A percentile compares a stretch with the other conserved stretches of the same genome.
phyloP scores from a whole-genome alignment of 2,113 vertebrate species.

The Sylvilagus bachmani region DNA sequence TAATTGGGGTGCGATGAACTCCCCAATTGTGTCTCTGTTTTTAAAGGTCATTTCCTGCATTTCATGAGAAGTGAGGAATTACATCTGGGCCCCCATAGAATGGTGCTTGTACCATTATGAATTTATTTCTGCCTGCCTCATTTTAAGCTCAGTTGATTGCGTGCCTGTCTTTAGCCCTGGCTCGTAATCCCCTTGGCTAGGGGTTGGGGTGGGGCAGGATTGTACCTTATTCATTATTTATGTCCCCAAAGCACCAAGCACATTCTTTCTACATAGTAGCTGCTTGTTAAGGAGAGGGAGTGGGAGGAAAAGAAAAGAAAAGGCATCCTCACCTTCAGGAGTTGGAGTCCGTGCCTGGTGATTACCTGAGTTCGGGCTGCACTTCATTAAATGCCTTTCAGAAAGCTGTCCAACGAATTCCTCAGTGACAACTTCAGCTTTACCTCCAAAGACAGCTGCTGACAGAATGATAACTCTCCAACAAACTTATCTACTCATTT shows the following conservation, averaged over 20 bases:
- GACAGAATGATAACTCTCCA: background rate
- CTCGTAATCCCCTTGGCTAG: conserved; percentile 34
- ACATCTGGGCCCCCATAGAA: conserved; percentile 20
- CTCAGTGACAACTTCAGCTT: conserved; percentile 8
- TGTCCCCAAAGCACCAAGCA: conserved; percentile 18
- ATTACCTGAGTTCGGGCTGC: background rate
- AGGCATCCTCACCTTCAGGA: background rate
- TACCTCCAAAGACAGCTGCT: conserved; percentile 26
- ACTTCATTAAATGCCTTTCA: conserved; percentile 19
- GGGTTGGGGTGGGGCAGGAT: background rate
- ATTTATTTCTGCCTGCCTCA: conserved; percentile 56
- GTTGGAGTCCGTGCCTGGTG: background rate
- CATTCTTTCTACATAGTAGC: background rate
- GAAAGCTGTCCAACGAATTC: conserved; percentile 15
- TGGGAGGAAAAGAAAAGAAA: conserved; percentile 19
- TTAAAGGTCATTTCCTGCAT: conserved; percentile 80
- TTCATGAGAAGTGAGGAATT: conserved; percentile 66
- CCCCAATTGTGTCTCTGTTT: conserved; percentile 72
- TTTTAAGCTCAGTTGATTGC: conserved; percentile 40
- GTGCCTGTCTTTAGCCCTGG: conserved; percentile 40
- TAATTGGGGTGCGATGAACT: conserved; percentile 73
- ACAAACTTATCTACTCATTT: conserved; percentile 48
- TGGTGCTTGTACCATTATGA: conserved; percentile 54
- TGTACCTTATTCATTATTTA: conserved; percentile 53
- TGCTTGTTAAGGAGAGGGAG: conserved; percentile 10